Base-by-base conservation (phyloP, 2,888 invertebrate species). In the Anorthoa munda region DNA sequence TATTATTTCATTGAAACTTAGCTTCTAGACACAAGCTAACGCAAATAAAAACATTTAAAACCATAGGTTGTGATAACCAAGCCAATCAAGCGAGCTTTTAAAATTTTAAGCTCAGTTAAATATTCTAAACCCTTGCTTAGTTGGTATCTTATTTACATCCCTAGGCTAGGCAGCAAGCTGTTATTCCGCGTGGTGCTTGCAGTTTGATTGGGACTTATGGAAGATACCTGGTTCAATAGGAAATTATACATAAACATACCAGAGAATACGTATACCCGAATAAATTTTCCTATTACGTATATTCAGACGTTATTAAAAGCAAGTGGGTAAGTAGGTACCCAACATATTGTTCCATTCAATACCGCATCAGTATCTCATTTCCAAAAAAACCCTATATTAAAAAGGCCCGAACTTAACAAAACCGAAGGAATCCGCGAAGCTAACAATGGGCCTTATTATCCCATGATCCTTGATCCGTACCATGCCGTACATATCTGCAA, bases 401-500 rank as follows among this genome's bases (percentile, higher is more conserved):
- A 92, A 92, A 90, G 82, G 81, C 81, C 76, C 75, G 66, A 83
- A 86, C 72, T 86, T 83, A 70, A 82, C 85, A 82, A 85, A 88
- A 81, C 75, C 82, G 77, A 75, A 75, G 72, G 77, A 84, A 84
- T 84, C 82, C 81, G 80, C 81, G 75, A 58, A 74, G 75, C 70
- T 75, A 86, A 88, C 86, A 86, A 88, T 87, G 79, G 72, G 77
- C 84, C 90, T 90, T 93, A 93, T 94, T 92, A 92, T 93, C 91
- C 92, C 90, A 87, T 92, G 89, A 92, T 92, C 92, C 92, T 87
- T 87, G 87, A 90, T 88, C 93, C 92, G 91, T 90, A 91, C 90
- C 90, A 88, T 88, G 90, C 87, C 91, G 55, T 79, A 81, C 91
- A 89, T 94, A 94, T 94, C 94, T 95, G 93, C 92, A 91, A 94